phyloP scores from a whole-genome alignment of 2,113 vertebrate species.

The Scomber japonicus region DNA sequence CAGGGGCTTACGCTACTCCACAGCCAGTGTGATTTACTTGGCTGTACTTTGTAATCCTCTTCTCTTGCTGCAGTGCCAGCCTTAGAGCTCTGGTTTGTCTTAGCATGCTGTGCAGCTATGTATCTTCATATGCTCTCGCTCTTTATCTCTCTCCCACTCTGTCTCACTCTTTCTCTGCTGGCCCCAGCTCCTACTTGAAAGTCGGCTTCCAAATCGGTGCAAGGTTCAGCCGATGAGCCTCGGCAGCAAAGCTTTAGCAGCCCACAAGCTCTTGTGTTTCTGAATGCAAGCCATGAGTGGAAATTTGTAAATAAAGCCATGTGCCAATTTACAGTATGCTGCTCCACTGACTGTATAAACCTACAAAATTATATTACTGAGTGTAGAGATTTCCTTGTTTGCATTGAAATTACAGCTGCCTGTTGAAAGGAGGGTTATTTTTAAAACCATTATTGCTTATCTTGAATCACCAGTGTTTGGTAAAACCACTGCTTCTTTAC shows the following conservation, averaged over 20 bases:
- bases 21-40: conserved; percentile 76
- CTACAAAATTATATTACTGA: conserved; percentile 8
- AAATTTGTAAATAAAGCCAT: conserved; percentile 55
- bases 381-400: conserved; percentile 29
- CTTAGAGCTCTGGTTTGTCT: conserved; percentile 64
- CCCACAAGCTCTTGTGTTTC: conserved; percentile 50
- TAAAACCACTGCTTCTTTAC: not conserved
- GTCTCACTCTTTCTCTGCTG: conserved; percentile 28
- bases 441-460: not conserved
- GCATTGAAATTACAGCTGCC: conserved; percentile 11
- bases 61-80: conserved; percentile 64
- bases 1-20: conserved; percentile 67
- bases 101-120: conserved; percentile 35
- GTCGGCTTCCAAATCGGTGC: conserved; percentile 42
- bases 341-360: conserved; percentile 35
- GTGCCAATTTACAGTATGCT: conserved; percentile 45
- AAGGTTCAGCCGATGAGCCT: conserved; percentile 56
- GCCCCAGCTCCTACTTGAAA: conserved; percentile 37
- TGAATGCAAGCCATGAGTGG: conserved; percentile 46
- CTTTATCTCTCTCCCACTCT: conserved; percentile 25
- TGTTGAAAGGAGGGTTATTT: conserved; percentile 5
- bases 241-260: conserved; percentile 35
- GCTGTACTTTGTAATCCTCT: conserved; percentile 70
- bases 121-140: conserved; percentile 45
- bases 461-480: not conserved